phyloP scores from a whole-genome alignment of 2,888 invertebrate species.

The Conomelus anceps region DNA sequence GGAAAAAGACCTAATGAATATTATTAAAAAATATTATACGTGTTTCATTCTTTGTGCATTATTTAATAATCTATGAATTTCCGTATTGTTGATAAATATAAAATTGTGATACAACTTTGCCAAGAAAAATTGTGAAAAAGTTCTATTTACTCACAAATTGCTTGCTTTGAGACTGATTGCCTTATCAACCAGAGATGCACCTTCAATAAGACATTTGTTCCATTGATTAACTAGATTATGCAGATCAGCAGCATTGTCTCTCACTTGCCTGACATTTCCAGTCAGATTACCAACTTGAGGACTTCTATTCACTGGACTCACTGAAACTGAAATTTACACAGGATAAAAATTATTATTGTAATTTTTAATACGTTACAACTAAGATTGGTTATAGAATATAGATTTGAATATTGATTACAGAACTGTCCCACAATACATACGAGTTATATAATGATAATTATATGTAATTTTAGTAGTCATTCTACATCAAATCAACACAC shows the following conservation, averaged over 20 bases:
- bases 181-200: constrained; percentile 31
- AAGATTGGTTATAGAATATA: neutral
- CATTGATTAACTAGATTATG: constrained; percentile 48
- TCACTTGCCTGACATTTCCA: constrained; percentile 49
- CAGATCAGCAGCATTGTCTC: constrained; percentile 51
- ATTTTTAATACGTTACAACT: neutral
- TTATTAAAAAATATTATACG: too few species aligned
- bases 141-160: constrained; percentile 17
- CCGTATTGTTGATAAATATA: too few species aligned
- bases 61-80: too few species aligned
- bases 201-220: constrained; percentile 46
- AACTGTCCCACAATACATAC: too few species aligned
- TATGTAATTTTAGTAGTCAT: too few species aligned
- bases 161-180: constrained; percentile 13
- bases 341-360: neutral
- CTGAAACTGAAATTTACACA: constrained; percentile 40
- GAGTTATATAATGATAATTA: too few species aligned
- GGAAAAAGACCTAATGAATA: too few species aligned
- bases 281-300: constrained; percentile 48
- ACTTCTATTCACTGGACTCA: constrained; percentile 40
- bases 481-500: too few species aligned
- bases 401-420: neutral
- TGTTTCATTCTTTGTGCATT: too few species aligned
- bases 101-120: too few species aligned
- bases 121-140: too few species aligned